Evolutionary conservation across 2,113 vertebrate genomes (phyloP).

Genomic region (Amia ocellicauda): DNA sequence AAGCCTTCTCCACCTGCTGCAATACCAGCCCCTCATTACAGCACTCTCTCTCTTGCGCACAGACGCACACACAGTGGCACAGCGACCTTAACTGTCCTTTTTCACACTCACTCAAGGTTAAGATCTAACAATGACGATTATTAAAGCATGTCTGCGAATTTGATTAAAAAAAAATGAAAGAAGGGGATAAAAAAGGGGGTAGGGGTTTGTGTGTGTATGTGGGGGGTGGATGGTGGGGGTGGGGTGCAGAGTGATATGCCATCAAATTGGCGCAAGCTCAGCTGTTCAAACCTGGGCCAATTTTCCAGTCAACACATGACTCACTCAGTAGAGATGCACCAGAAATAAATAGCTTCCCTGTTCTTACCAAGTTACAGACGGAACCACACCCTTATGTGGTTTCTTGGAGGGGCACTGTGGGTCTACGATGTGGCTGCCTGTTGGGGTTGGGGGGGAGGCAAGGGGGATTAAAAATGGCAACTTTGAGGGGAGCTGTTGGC

Average conservation of each 20-base stretch:
- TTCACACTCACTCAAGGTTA: conserved; percentile 71
- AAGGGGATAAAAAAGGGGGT: conserved; percentile 52
- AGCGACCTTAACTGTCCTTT: conserved; percentile 69
- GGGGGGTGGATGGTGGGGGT: conserved; percentile 49
- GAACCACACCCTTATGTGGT: conserved; percentile 88
- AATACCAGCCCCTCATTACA: conserved; percentile 74
- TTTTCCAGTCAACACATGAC: conserved; percentile 96
- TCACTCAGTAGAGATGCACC: conserved; percentile 88
- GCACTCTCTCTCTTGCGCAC: conserved; percentile 51
- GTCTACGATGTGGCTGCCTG: conserved; percentile 60
- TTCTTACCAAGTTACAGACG: conserved; percentile 67
- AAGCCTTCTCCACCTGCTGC: conserved; percentile 77
- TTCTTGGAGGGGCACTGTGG: conserved; percentile 73
- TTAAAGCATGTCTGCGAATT: conserved; percentile 60
- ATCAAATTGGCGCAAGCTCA: conserved; percentile 68
- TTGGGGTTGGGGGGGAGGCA: conserved; percentile 56
- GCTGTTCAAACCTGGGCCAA: conserved; percentile 74
- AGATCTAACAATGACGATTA: conserved; percentile 73
- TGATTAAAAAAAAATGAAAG: conserved; percentile 46
- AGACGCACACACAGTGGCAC: conserved; percentile 42
- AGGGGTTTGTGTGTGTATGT: conserved; percentile 43
- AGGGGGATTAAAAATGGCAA: conserved; percentile 69
- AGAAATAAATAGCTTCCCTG: conserved; percentile 96
- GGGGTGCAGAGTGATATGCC: conserved; percentile 72
- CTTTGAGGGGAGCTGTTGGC: conserved; percentile 62